Evolutionary conservation across 1,140 invertebrate species (phyloP), one percentile per base, ranked within the genome.

Genomic region (Diuraphis noxia): DNA sequence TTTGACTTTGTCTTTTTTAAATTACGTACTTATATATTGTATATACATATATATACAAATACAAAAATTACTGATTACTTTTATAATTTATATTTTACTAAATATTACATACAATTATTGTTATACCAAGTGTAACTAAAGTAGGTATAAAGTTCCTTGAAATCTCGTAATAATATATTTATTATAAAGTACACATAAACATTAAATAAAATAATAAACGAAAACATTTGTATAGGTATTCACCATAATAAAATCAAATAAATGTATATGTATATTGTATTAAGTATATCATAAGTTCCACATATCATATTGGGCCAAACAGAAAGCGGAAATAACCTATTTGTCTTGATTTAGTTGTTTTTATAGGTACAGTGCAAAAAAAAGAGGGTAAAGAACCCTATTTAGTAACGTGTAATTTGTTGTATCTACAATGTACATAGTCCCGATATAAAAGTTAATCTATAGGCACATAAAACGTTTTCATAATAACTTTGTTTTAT

Each of bases 251-350:
- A 56, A 56, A 56, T 30, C 30, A 30, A 63, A 63, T 63, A n/a
- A 63, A 63, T 30, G 56, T 63, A n/a, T 30, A 10, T n/a, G n/a
- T n/a, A n/a, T n/a, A 30, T 63, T 63, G 9, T n/a, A 63, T n/a
- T 4, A n/a, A 1, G 56, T n/a, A 3, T 63, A 21, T 63, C 9
- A 30, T 30, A 63, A 5, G 56, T 63, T 63, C 10, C 25, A 63
- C 25, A 25, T 52, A 25, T 30, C 10, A 56, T 56, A 82, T 46
- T 85, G 17, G 30, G 34, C 41, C 41, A 34, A 85, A 46, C 82
- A n/a, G n/a, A 85, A 46, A 56, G 30, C 46, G 85, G 46, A 87
- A 87, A 87, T 38, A 30, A 52, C 36, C 46, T n/a, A 87, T 87
- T 52, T 52, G 46, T 52, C 21, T 87, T 87, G 34, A 86, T 52